Evolutionary conservation across 1,140 invertebrate genomes (phyloP), one percentile per base, ranked within the genome.

Genomic region (Aphaenogaster floridana): DNA sequence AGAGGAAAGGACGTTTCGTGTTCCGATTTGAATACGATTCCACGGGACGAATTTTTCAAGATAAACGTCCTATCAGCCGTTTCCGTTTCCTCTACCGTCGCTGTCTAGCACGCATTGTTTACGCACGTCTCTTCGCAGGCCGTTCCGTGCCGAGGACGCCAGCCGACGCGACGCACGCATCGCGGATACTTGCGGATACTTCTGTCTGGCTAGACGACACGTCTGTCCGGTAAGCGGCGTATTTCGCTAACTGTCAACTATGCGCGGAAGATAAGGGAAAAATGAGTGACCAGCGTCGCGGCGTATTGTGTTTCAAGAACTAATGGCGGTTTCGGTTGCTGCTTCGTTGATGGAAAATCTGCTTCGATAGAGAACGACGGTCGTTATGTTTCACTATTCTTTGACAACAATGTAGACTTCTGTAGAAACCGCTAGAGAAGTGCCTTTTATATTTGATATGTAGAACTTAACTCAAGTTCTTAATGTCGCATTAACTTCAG

Each of bases 1-100:
- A 91, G 76, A 92, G 90, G 91, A 93, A 93, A 92, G 69, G 72
- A 92, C 88, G 92, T 89, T 91, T 93, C 92, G 86, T 88, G 71
- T 94, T 93, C 91, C 92, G 79, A 68, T 68, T 84, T 80, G 91
- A 93, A 92, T 91, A 86, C 85, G 87, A 93, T 92, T 88, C 91
- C 72, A 61, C 59, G 42, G 63, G 63, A 86, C 57, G 66, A 90
- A 84, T 91, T 87, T 90, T 80, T 76, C 42, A 76, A 92, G 90
- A 93, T 92, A 90, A 86, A 68, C 48, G 74, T 71, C 50, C 86
- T 87, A 87, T 92, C 87, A 86, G 28, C 59, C 50, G 84, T 91
- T 91, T 92, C 92, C 91, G 86, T 89, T 92, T 90, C 72, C 81
- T 86, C 45, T 78, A 68, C 64, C 48, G 36, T 63, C 21, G 15